Evolutionary conservation across 1,140 invertebrate species (phyloP).

Genomic region (Popillia japonica): DNA sequence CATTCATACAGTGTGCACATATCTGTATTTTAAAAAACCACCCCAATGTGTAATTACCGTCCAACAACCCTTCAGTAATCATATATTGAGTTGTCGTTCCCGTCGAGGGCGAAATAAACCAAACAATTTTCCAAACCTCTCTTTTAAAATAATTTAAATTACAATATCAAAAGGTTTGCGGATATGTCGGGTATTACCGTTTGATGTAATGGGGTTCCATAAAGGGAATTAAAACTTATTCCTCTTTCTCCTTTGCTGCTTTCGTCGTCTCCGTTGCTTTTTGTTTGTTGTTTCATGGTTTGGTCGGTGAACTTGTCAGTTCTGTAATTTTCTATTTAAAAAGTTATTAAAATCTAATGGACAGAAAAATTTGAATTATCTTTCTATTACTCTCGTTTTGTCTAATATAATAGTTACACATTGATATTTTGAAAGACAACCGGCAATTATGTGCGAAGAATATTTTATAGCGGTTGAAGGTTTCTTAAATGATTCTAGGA

Average conservation of each 20-base stretch:
- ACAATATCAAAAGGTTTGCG: conserved; percentile 35
- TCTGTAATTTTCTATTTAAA: conserved; percentile 5
- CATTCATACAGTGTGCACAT: conserved; percentile 3
- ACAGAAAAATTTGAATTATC: not conserved
- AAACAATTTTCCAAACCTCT: conserved; percentile 40
- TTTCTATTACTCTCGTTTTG: not conserved
- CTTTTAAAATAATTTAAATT: conserved; percentile 42
- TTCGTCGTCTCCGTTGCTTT: not conserved
- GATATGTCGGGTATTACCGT: conserved; percentile 12
- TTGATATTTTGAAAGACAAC: not conserved
- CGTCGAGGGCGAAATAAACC: conserved; percentile 40
- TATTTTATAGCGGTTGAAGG: not conserved
- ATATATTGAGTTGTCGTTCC: conserved; percentile 42
- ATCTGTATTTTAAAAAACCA: conserved; percentile 40
- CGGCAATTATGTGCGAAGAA: not conserved
- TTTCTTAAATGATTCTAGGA: not conserved
- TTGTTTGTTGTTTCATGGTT: not conserved
- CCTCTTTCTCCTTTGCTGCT: not conserved
- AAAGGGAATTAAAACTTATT: conserved; percentile 28
- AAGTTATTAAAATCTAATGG: conserved; percentile 1
- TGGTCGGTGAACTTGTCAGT: not conserved
- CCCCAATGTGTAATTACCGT: conserved; percentile 42
- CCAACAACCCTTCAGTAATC: conserved; percentile 38
- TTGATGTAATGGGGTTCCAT: conserved; percentile 16
- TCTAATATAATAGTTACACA: not conserved